Evolutionary conservation across 2,113 vertebrate genomes (phyloP), one percentile per base, ranked within the genome.

Genomic region (Phylloscopus trochilus): DNA sequence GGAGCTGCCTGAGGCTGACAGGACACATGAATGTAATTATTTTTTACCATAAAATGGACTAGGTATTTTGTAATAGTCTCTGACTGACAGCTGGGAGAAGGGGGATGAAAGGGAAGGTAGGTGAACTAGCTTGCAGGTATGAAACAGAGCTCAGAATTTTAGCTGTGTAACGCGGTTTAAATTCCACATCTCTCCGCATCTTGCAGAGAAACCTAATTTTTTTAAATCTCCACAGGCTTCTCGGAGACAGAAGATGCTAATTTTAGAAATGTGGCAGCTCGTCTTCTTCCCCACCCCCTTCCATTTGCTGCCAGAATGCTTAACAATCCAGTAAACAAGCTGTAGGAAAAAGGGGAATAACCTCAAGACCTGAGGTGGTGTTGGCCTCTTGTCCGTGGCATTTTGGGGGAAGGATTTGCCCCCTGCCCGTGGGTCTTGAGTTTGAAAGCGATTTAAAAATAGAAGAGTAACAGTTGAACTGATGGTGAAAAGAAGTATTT

Each of bases 181-280:
- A 91, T 94, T 90, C 85, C 60, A 81, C 87, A 89, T 92, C 74
- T 85, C 86, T 66, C 81, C 55, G 52, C 80, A 87, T 90, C 93
- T 95, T 92, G 88, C 83, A 89, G 92, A 87, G 91, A 92, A 95
- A 94, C 95, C 95, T 90, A 90, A 90, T 95, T 94, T 93, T 90
- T 94, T 92, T 74, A 89, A 94, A 93, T 89, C 95, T 96, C 92
- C 91, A 95, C 95, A 94, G 96, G 96, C 95, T 95, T 95, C 92
- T 93, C 60, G 2, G 95, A 95, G 93, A 94, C 93, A 89, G 88
- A 83, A 93, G 94, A 96, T 93, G 93, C 96, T 97, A 97, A 97
- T 97, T 97, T 97, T 97, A 97, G 96, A 91, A 93, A 95, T 67
- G 89, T 97, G 89, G 96, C 96, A 95, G 94, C 83, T 93, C 89